A percentile compares a stretch with the other conserved stretches of the same genome.
Conservation (phyloP, 2,888 invertebrate genomes). For the Nezara viridula region DNA sequence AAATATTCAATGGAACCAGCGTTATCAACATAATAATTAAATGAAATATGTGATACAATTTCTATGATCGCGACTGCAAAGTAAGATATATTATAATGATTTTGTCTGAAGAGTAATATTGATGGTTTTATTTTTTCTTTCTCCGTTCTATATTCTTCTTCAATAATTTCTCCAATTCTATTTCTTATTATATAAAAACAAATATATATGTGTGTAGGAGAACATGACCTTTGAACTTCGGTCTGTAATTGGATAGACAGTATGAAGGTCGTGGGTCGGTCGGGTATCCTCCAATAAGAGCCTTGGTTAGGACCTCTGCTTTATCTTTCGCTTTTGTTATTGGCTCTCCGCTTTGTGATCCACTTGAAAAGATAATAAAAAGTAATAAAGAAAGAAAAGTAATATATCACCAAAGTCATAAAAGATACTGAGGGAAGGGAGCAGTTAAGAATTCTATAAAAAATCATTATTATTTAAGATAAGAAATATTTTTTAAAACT, state of each 20-base stretch:
- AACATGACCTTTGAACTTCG: slow-evolving; percentile 7
- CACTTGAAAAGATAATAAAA: background rate
- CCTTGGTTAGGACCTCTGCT: background rate
- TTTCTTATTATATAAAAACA: background rate
- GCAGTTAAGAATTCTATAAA: no score
- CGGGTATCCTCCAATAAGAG: background rate
- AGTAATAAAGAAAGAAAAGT: background rate
- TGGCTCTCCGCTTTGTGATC: background rate
- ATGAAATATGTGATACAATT: no score
- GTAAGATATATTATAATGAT: background rate
- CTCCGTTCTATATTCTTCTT: no score
- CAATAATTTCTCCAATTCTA: background rate
- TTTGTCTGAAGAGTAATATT: background rate
- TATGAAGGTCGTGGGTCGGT: background rate
- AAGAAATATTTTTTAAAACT: no score
- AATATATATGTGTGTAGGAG: background rate
- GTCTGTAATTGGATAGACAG: background rate
- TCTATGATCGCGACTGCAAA: no score
- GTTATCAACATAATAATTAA: no score
- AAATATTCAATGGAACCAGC: no score
- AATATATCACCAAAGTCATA: no score
- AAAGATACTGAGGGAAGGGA: background rate
- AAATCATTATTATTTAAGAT: no score
- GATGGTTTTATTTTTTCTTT: background rate
- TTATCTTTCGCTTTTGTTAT: background rate